Base-by-base conservation (phyloP, 1,140 invertebrate genomes). In the Rhopalosiphum padi region DNA sequence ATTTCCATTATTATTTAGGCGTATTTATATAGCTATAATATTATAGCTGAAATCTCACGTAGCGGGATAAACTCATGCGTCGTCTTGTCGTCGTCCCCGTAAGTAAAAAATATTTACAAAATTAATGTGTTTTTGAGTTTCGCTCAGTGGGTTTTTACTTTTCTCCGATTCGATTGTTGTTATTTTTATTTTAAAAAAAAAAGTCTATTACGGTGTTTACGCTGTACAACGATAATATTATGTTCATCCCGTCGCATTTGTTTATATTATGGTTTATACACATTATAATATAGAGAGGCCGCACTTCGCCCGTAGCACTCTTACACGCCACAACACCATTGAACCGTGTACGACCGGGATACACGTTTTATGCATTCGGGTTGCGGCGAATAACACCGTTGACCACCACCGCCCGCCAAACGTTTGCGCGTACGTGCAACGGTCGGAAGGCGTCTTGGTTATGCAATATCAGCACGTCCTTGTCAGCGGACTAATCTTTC, bases 401-500 rank as follows among this genome's bases (percentile, higher is more conserved):
- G 60, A 68, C 25, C 60, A 15, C 30, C 30, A n/a, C 30, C 60
- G 1, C 30, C 30, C 60, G 30, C 23, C 4, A 60, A 60, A 30
- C 55, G 60, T 11, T 15, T 2, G 11, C 55, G 9, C 5, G 9
- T 68, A n/a, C 60, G 60, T n/a, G 22, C 37, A 25, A n/a, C 43
- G 43, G n/a, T 53, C 86, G 48, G 35, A 60, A 43, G 43, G 68
- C 90, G 90, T 51, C 25, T 48, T 5, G 68, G 43, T 82, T 91
- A 91, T 91, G 90, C 90, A 91, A 91, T 91, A 91, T 91, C 18
- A 3, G 7, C 83, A 83, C 60, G 11, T 48, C 22, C 41, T 22
- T 83, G 90, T 46, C 25, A 30, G 23, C n/a, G 22, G 22, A 6
- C 1, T 68, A 51, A 89, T 48, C 9, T 87, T 7, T 2, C 15